A percentile compares a stretch with the other conserved stretches of the same genome.
These are phyloP conservation scores for Pissodes strobi DNA, from an alignment of 1,140 invertebrate genomes.

Conservation along the genomic window DNA sequence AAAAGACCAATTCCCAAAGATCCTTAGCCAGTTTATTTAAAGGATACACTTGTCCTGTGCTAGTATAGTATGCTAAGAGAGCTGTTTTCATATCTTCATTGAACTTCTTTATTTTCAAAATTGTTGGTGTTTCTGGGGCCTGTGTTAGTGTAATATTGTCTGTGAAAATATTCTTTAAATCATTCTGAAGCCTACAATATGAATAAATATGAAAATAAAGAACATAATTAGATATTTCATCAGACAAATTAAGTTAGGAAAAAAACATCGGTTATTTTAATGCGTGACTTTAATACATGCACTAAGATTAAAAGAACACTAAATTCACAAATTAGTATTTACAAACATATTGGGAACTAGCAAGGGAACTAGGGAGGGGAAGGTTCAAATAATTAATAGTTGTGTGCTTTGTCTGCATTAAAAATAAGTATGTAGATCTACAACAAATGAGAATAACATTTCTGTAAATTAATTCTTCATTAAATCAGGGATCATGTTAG, in stretches of 20 bases:
- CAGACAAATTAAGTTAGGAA: not conserved
- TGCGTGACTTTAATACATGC: too few species aligned
- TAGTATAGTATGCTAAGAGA: constrained; percentile 34
- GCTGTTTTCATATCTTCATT: constrained; percentile 31
- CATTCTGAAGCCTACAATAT: constrained; percentile 42
- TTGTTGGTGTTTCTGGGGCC: constrained; percentile 19
- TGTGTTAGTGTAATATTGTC: constrained; percentile 56
- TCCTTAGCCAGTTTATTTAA: constrained; percentile 58
- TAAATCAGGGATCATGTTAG: too few species aligned
- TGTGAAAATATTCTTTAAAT: constrained; percentile 58
- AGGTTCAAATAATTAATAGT: too few species aligned
- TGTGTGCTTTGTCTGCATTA: too few species aligned
- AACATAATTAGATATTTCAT: too few species aligned
- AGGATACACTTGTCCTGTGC: constrained; percentile 5
- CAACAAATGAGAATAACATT: too few species aligned
- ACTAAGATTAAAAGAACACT: not conserved
- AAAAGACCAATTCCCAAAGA: constrained; percentile 60
- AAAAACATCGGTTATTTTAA: not conserved
- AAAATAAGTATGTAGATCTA: too few species aligned
- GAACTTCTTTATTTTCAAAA: constrained; percentile 36
- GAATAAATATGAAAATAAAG: too few species aligned
- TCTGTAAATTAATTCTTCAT: too few species aligned
- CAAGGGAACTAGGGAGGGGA: too few species aligned
- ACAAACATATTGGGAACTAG: too few species aligned
- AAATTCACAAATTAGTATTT: too few species aligned